Conservation (phyloP, 2,888 invertebrate species). For the Pristionchus exspectatus region DNA sequence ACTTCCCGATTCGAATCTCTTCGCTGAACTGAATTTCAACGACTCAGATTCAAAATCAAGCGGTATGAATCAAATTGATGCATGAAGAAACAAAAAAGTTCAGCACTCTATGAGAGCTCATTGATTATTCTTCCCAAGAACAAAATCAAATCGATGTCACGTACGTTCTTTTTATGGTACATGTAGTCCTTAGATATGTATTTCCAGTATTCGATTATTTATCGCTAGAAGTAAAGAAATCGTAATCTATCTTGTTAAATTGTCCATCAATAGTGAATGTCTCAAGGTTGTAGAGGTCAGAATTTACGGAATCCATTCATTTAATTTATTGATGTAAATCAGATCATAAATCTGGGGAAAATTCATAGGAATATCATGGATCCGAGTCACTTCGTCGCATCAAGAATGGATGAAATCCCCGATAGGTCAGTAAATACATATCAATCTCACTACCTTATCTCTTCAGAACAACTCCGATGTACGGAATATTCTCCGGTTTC, state of each 20-base stretch:
- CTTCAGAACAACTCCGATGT: neutral
- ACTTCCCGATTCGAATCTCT: neutral
- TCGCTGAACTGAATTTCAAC: neutral
- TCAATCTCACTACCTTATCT: too few species aligned
- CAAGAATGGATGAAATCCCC: neutral
- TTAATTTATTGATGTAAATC: neutral
- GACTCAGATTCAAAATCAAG: neutral
- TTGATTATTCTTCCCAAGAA: neutral
- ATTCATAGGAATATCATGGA: neutral
- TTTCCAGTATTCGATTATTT: slow-evolving; percentile 20
- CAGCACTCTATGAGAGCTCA: neutral
- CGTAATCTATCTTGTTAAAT: neutral
- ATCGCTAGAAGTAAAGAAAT: neutral
- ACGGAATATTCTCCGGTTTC: neutral
- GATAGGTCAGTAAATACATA: neutral
- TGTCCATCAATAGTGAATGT: neutral
- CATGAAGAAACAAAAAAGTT: neutral
- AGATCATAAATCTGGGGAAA: neutral
- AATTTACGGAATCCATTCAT: neutral
- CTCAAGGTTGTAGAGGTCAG: neutral
- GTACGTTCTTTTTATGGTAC: neutral
- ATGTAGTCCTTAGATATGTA: neutral
- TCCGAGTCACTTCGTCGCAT: neutral
- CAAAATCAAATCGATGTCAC: neutral
- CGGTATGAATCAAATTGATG: neutral